Evolutionary conservation across 2,113 vertebrate genomes (phyloP).

Genomic region (Rafetus swinhoei): DNA sequence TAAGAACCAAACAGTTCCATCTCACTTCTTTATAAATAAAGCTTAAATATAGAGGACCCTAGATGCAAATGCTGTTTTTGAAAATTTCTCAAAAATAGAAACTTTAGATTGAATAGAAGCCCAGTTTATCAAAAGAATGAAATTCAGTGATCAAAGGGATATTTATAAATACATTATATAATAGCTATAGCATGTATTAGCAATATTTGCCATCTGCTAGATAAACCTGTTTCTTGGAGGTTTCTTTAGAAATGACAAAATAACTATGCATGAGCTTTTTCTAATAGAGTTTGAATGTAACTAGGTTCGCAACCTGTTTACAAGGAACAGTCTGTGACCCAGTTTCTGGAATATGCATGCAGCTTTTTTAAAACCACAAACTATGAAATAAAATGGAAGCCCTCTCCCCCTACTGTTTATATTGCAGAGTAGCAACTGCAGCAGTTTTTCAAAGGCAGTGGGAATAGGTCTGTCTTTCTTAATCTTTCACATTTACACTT

Average conservation of each 20-base stretch:
- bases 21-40: slow-evolving; percentile 18
- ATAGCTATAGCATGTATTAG: slow-evolving; percentile 4
- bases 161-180: accelerated
- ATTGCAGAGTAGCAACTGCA: not conserved
- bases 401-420: not conserved
- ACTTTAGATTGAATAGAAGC: not conserved
- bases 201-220: not conserved
- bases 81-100: slow-evolving; percentile 42
- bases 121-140: slow-evolving; percentile 13
- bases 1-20: not conserved
- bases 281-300: not conserved
- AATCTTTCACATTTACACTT: not conserved
- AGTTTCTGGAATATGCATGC: slow-evolving; percentile 8
- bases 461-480: not conserved
- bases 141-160: slow-evolving; percentile 16
- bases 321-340: slow-evolving; percentile 22
- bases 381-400: not conserved
- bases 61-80: not conserved
- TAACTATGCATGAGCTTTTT: not conserved
- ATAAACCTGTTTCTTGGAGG: not conserved
- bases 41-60: slow-evolving; percentile 10
- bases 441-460: not conserved
- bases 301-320: slow-evolving; percentile 1
- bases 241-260: not conserved
- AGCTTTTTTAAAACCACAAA: not conserved